Conservation (phyloP, 1,140 invertebrate genomes). For the Temnothorax longispinosus region DNA sequence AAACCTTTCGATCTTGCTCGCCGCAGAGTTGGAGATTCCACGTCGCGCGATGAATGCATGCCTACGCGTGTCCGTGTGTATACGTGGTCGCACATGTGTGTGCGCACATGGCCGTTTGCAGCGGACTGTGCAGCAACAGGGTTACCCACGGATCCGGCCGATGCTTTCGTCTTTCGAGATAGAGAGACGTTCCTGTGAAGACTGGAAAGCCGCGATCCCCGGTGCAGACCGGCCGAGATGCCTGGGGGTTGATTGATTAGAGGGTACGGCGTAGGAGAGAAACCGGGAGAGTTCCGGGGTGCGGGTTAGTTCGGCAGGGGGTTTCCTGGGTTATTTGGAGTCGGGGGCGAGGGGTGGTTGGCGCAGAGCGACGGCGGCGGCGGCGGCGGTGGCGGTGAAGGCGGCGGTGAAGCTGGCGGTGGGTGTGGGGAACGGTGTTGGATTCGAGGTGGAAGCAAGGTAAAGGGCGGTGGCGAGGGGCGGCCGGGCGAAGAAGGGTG, state of each 20-base stretch:
- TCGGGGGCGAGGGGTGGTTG: conserved; percentile 56
- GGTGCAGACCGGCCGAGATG: conserved; percentile 78
- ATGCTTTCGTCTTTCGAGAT: conserved; percentile 72
- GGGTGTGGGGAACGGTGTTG: conserved; percentile 64
- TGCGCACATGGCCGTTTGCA: conserved; percentile 40
- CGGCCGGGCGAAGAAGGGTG: conserved; percentile 71
- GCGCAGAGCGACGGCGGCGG: conserved; percentile 46
- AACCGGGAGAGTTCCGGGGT: conserved; percentile 78
- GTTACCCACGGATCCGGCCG: conserved; percentile 62
- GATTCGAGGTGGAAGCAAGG: conserved; percentile 65
- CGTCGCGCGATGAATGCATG: conserved; percentile 61
- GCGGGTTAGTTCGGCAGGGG: conserved; percentile 82
- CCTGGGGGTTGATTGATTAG: conserved; percentile 86
- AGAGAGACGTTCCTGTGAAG: conserved; percentile 74
- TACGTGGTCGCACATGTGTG: neutral
- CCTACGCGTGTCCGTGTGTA: neutral
- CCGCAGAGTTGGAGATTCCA: conserved; percentile 65
- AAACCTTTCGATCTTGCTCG: conserved; percentile 68
- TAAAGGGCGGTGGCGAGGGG: conserved; percentile 66
- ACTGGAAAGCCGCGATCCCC: conserved; percentile 77
- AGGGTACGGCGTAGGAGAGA: conserved; percentile 79
- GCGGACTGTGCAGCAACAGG: conserved; percentile 69
- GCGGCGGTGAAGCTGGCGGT: conserved; percentile 17
- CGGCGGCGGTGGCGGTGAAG: conserved; percentile 16
- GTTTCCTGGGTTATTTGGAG: conserved; percentile 83